Evolutionary conservation across 92 coral and sea anemone genomes (phyloP).

Genomic region (Virgularia gustaviana): DNA sequence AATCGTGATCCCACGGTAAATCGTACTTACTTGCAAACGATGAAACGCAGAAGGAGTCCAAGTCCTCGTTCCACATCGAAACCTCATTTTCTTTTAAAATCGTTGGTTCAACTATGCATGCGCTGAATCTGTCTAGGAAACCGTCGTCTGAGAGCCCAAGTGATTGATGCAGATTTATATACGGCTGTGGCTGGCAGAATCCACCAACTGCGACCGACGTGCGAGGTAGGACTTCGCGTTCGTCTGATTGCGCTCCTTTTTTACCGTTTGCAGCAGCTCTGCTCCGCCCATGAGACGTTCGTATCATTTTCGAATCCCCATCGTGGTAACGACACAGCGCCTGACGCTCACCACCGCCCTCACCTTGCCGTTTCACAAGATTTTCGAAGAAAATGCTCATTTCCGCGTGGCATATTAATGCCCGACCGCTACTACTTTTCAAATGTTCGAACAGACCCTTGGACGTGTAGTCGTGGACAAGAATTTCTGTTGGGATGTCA

Average conservation of each 20-base stretch:
- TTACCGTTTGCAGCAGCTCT: neutral
- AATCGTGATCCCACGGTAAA: too few species aligned
- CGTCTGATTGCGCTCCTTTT: too few species aligned
- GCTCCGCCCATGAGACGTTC: slow-evolving; percentile 7
- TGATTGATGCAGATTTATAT: slow-evolving; percentile 13
- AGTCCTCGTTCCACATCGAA: neutral
- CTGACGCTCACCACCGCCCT: slow-evolving; percentile 35
- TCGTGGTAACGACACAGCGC: slow-evolving; percentile 31
- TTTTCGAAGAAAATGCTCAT: slow-evolving; percentile 34
- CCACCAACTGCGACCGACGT: slow-evolving; percentile 16
- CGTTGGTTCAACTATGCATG: slow-evolving; percentile 2
- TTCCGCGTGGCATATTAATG: slow-evolving; percentile 23
- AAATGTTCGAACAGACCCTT: slow-evolving; percentile 8
- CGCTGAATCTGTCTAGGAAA: slow-evolving; percentile 18
- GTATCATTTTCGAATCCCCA: neutral
- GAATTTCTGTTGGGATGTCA: neutral
- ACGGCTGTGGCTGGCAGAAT: slow-evolving; percentile 7
- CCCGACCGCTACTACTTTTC: slow-evolving; percentile 5
- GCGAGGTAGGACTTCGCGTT: slow-evolving; percentile 1
- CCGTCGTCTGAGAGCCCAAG: slow-evolving; percentile 24
- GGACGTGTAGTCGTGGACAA: slow-evolving; percentile 10
- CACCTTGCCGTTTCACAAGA: slow-evolving; percentile 15
- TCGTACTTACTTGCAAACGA: neutral
- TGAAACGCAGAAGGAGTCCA: neutral
- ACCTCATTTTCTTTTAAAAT: slow-evolving; percentile 8